A percentile compares a stretch with the other conserved stretches of the same genome.
Evolutionary conservation across 2,797 vertebrate species (phyloP).

Genomic region (Danionella dracula): DNA sequence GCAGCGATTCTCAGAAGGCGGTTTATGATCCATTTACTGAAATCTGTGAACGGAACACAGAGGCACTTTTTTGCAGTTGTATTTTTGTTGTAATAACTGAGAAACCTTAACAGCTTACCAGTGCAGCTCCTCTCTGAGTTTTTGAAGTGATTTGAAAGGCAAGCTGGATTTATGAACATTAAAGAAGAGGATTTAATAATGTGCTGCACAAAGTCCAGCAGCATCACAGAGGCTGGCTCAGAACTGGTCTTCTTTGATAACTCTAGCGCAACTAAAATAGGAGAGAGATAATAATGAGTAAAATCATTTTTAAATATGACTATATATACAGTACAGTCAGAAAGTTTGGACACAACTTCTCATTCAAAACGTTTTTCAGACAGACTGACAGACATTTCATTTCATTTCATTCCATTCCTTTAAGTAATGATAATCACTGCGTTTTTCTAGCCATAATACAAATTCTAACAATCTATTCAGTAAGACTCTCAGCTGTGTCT

Average conservation of each 20-base stretch:
- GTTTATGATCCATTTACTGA: constrained; percentile 88
- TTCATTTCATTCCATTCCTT: too few relatives aligned
- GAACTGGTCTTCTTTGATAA: constrained; percentile 86
- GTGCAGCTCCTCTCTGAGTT: constrained; percentile 72
- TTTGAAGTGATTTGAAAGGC: constrained; percentile 67
- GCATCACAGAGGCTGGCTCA: constrained; percentile 91
- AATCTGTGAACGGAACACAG: constrained; percentile 71
- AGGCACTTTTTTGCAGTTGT: background rate
- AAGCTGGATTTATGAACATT: constrained; percentile 86
- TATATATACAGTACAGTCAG: too few relatives aligned
- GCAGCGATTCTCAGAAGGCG: constrained; percentile 87
- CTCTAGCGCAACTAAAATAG: constrained; percentile 82
- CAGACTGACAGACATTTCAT: too few relatives aligned
- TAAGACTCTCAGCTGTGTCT: too few relatives aligned
- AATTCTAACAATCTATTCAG: too few relatives aligned
- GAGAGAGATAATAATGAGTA: background rate
- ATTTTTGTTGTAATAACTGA: background rate
- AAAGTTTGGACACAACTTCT: too few relatives aligned
- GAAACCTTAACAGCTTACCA: constrained; percentile 61
- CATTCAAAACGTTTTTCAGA: too few relatives aligned
- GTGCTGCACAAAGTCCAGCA: constrained; percentile 93
- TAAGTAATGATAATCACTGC: too few relatives aligned
- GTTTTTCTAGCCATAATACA: too few relatives aligned
- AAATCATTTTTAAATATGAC: too few relatives aligned
- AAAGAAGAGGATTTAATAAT: constrained; percentile 94